Conservation (phyloP, 2,888 invertebrate genomes). For the Automeris io region DNA sequence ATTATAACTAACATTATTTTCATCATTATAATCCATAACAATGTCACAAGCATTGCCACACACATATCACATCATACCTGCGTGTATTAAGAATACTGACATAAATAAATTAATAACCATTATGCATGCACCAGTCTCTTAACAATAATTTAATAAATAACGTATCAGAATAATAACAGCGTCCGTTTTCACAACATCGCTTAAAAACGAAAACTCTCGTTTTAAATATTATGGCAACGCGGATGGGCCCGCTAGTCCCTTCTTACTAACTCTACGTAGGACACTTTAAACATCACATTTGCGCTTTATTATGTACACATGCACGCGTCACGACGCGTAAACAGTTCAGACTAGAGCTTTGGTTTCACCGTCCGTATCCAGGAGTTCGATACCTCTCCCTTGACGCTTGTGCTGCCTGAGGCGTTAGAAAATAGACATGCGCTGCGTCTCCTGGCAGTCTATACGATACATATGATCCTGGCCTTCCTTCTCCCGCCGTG, state of each 20-base stretch:
- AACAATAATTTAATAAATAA: conserved; percentile 73
- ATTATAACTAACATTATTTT: conserved; percentile 47
- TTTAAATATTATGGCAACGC: conserved; percentile 72
- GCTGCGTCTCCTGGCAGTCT: conserved; percentile 85
- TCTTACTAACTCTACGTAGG: conserved; percentile 69
- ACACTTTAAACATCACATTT: conserved; percentile 75
- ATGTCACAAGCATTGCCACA: conserved; percentile 43
- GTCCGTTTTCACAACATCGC: conserved; percentile 50
- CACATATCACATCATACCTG: conserved; percentile 56
- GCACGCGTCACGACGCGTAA: conserved; percentile 39
- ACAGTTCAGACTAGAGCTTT: conserved; percentile 71
- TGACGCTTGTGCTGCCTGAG: conserved; percentile 70
- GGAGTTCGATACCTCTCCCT: conserved; percentile 54
- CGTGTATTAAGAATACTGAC: conserved; percentile 65
- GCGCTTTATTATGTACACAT: conserved; percentile 71
- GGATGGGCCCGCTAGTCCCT: conserved; percentile 63
- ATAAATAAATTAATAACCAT: conserved; percentile 72
- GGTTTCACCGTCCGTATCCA: conserved; percentile 69
- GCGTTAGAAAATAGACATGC: conserved; percentile 87
- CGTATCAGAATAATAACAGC: conserved; percentile 43
- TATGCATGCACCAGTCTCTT: conserved; percentile 67
- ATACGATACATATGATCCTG: conserved; percentile 84
- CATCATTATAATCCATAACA: conserved; percentile 36
- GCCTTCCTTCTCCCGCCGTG: conserved; percentile 56
- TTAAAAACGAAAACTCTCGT: conserved; percentile 31